These are phyloP conservation scores for Eurytoma adleriae DNA, from an alignment of 2,888 invertebrate species.

Conservation along the genomic window DNA sequence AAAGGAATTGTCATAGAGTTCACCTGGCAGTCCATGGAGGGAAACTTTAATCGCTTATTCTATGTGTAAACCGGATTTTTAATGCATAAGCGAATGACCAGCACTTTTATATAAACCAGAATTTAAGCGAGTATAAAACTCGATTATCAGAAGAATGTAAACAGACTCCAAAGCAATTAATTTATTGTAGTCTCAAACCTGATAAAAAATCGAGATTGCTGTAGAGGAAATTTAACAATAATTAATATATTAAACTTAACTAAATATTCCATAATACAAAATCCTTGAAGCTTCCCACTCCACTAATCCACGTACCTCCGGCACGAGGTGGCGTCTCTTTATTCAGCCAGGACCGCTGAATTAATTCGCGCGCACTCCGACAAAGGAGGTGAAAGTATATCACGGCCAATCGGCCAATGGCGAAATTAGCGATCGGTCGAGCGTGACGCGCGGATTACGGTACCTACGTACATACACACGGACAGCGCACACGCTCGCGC, in stretches of 20 bases:
- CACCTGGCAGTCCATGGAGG: too few species aligned
- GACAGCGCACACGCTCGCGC: background rate
- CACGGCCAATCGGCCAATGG: slow-evolving; percentile 49
- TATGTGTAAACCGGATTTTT: background rate
- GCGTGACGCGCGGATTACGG: slow-evolving; percentile 27
- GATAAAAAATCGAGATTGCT: background rate
- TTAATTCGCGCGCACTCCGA: slow-evolving; percentile 39
- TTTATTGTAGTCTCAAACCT: background rate
- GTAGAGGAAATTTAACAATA: background rate
- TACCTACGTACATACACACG: background rate
- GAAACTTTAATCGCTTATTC: too few species aligned
- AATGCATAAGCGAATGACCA: background rate
- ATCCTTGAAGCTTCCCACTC: background rate
- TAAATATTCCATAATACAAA: background rate
- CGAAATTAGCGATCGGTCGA: slow-evolving; percentile 52
- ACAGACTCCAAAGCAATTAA: too few species aligned
- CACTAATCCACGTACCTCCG: background rate
- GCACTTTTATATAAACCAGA: background rate
- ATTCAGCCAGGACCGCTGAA: background rate
- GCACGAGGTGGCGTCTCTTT: too few species aligned
- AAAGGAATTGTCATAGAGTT: too few species aligned
- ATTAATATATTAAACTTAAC: background rate
- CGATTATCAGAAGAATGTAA: too few species aligned
- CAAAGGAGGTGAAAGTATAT: slow-evolving; percentile 49
- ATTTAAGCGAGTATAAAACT: background rate